Percentiles rank a stretch among this genome's conserved stretches.
Evolutionary conservation across 2,113 vertebrate species (phyloP).

Genomic region (Silurus glanis): DNA sequence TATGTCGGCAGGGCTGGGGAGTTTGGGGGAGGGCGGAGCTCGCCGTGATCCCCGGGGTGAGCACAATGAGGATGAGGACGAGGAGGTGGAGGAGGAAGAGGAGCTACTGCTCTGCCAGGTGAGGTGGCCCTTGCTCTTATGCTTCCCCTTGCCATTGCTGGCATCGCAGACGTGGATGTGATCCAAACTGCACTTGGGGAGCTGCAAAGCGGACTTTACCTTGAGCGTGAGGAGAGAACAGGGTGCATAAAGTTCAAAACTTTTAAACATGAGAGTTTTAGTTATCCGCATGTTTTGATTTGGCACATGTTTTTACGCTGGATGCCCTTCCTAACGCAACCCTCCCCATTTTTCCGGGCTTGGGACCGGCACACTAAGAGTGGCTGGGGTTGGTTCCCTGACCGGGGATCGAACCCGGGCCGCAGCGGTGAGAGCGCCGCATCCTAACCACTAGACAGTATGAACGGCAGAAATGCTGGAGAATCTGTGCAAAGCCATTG

Average conservation of each 20-base stretch:
- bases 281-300: too few species aligned
- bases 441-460: too few species aligned
- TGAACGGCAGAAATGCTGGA: too few species aligned
- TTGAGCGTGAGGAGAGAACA: slow-evolving; percentile 49
- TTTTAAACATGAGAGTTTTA: too few species aligned
- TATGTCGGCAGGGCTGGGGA: slow-evolving; percentile 52
- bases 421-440: too few species aligned
- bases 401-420: too few species aligned
- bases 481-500: too few species aligned
- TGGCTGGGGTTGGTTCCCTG: too few species aligned
- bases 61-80: slow-evolving; percentile 66
- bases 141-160: slow-evolving; percentile 49
- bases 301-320: too few species aligned
- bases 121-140: slow-evolving; percentile 51
- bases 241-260: background rate
- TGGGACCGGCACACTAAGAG: too few species aligned
- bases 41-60: slow-evolving; percentile 61
- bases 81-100: slow-evolving; percentile 63
- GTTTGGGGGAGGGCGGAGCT: slow-evolving; percentile 57
- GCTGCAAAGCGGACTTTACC: slow-evolving; percentile 86
- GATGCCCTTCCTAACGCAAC: too few species aligned
- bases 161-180: slow-evolving; percentile 53
- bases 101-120: slow-evolving; percentile 62
- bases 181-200: slow-evolving; percentile 68
- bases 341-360: too few species aligned